A percentile compares a stretch with the other conserved stretches of the same genome.
Evolutionary conservation across 2,888 invertebrate genomes (phyloP).

Genomic region (Agrenia bidenticulata): DNA sequence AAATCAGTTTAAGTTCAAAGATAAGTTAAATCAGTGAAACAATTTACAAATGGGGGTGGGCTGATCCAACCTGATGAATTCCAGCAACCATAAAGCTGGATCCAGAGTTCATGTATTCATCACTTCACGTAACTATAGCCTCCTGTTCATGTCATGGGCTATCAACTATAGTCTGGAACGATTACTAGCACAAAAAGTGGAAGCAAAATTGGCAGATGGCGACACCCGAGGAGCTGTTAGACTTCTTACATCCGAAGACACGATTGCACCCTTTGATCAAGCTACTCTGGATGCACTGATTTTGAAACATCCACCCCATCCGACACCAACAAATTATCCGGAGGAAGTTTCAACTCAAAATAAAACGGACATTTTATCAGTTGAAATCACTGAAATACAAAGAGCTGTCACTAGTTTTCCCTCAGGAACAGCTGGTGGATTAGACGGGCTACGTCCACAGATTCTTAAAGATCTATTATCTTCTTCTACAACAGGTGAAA

Average conservation of each 20-base stretch:
- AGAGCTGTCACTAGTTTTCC: background rate
- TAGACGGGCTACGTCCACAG: background rate
- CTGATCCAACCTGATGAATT: too few species aligned
- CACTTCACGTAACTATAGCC: too few species aligned
- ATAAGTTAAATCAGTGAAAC: too few species aligned
- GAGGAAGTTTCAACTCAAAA: background rate
- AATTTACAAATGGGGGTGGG: too few species aligned
- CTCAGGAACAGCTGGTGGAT: background rate
- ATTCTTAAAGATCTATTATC: slow-evolving; percentile 2
- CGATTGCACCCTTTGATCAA: background rate
- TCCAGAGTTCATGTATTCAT: too few species aligned
- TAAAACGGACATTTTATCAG: background rate
- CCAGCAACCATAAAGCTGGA: too few species aligned
- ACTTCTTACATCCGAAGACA: background rate
- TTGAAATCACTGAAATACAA: background rate
- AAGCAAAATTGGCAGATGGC: background rate
- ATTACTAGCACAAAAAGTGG: too few species aligned
- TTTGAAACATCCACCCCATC: background rate
- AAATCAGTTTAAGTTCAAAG: too few species aligned
- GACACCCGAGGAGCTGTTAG: background rate
- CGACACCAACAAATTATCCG: background rate
- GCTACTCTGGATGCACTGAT: background rate
- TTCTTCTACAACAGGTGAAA: too few species aligned
- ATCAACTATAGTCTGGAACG: too few species aligned
- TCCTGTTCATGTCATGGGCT: too few species aligned